Conservation (phyloP, 1,140 invertebrate genomes). For the Arion vulgaris region DNA sequence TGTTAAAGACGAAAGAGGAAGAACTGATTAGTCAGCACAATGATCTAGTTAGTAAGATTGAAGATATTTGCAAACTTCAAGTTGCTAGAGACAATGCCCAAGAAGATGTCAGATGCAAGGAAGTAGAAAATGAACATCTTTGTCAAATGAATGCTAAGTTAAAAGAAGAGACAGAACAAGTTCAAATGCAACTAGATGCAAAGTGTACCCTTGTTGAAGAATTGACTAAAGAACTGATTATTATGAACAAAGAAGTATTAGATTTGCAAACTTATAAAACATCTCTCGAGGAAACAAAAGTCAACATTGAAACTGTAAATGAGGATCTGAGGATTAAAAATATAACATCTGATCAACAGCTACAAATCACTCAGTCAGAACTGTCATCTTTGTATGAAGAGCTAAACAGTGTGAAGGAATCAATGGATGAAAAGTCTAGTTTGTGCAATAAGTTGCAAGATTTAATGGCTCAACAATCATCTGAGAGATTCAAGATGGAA, state of each 20-base stretch:
- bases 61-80: not conserved
- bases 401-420: not conserved
- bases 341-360: not conserved
- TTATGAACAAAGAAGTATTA: not conserved
- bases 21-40: not conserved
- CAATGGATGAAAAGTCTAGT: not conserved
- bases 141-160: not conserved
- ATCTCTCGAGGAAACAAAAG: not conserved
- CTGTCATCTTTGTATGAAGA: not conserved
- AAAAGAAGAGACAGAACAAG: not conserved
- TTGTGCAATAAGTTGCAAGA: not conserved
- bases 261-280: not conserved
- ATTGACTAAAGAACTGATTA: not conserved
- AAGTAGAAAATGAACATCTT: not conserved
- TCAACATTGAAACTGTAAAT: not conserved
- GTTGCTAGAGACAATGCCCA: not conserved
- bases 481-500: not conserved
- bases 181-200: not conserved
- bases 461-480: not conserved
- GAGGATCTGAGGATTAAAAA: not conserved
- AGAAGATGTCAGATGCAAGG: not conserved
- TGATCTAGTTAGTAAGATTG: not conserved
- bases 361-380: not conserved
- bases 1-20: not conserved
- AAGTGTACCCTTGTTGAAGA: not conserved